phyloP scores from a whole-genome alignment of 2,113 vertebrate genomes.

The Oryzias melastigma region DNA sequence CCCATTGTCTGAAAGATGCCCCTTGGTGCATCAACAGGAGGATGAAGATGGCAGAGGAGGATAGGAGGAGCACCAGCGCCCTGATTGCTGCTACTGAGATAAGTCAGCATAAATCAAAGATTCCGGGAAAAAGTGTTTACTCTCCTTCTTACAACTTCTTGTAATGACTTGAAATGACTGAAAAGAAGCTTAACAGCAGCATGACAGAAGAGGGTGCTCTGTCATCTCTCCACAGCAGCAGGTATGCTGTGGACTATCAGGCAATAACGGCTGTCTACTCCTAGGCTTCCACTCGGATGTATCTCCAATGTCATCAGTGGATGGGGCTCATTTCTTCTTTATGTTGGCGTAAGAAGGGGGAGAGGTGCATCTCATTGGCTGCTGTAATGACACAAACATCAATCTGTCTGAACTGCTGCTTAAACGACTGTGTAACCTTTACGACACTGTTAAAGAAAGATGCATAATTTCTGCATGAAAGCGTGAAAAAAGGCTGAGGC shows the following conservation, averaged over 20 bases:
- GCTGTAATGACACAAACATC: slow-evolving; percentile 78
- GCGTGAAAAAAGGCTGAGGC: slow-evolving; percentile 51
- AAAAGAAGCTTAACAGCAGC: not conserved
- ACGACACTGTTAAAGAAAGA: slow-evolving; percentile 77
- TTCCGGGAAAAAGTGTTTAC: not conserved
- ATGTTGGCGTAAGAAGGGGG: slow-evolving; percentile 53
- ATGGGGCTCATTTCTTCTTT: slow-evolving; percentile 67
- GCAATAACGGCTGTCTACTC: slow-evolving; percentile 20
- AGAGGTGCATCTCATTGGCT: slow-evolving; percentile 60
- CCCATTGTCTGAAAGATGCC: not conserved
- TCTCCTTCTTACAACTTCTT: not conserved
- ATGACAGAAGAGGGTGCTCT: not conserved
- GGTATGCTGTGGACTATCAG: slow-evolving; percentile 6
- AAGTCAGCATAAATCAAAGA: slow-evolving; percentile 2
- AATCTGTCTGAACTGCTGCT: slow-evolving; percentile 79
- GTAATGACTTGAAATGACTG: not conserved
- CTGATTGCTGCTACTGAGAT: not conserved
- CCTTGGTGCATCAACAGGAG: not conserved
- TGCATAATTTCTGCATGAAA: slow-evolving; percentile 71
- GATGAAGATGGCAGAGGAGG: not conserved
- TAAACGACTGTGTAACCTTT: slow-evolving; percentile 82
- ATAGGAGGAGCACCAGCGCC: not conserved
- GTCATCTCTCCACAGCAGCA: slow-evolving; percentile 16
- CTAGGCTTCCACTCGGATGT: slow-evolving; percentile 38
- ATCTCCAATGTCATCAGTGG: slow-evolving; percentile 67